Evolutionary conservation across 2,888 invertebrate genomes (phyloP).

Genomic region (Geotrupes spiniger): DNA sequence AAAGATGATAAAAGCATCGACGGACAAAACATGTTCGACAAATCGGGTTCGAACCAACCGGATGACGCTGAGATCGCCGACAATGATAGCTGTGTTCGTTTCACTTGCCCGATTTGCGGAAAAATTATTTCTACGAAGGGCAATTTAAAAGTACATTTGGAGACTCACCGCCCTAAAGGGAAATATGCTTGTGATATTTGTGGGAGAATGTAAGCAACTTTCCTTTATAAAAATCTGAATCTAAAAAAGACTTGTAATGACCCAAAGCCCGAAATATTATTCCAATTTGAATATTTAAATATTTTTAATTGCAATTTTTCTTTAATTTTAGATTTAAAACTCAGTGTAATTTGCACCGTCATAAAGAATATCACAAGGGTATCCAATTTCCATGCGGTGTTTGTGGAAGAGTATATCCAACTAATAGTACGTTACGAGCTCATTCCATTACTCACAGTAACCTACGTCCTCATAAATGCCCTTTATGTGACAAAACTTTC

Average conservation of each 20-base stretch:
- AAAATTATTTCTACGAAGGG: constrained; percentile 61
- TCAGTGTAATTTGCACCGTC: constrained; percentile 60
- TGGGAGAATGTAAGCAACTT: constrained; percentile 63
- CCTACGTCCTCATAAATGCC: constrained; percentile 66
- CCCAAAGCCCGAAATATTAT: no score
- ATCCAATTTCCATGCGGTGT: constrained; percentile 61
- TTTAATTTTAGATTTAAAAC: constrained; percentile 63
- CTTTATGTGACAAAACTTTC: constrained; percentile 67
- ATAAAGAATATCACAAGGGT: constrained; percentile 61
- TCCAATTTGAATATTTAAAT: no score
- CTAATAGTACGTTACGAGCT: constrained; percentile 64
- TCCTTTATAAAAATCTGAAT: constrained; percentile 6
- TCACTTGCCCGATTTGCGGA: constrained; percentile 60
- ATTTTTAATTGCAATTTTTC: no score
- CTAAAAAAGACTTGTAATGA: no score
- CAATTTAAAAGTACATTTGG: constrained; percentile 63
- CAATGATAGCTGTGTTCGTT: constrained; percentile 34
- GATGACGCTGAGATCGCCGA: constrained; percentile 39
- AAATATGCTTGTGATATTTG: constrained; percentile 64
- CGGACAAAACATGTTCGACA: constrained; percentile 1
- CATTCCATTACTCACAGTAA: constrained; percentile 70
- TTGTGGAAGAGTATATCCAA: constrained; percentile 69
- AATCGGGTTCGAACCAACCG: constrained; percentile 17
- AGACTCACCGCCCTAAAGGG: constrained; percentile 61
- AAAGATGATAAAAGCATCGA: constrained; percentile 9